Conservation (phyloP, 2,797 vertebrate species). For the Odontamblyopus lacepedii region DNA sequence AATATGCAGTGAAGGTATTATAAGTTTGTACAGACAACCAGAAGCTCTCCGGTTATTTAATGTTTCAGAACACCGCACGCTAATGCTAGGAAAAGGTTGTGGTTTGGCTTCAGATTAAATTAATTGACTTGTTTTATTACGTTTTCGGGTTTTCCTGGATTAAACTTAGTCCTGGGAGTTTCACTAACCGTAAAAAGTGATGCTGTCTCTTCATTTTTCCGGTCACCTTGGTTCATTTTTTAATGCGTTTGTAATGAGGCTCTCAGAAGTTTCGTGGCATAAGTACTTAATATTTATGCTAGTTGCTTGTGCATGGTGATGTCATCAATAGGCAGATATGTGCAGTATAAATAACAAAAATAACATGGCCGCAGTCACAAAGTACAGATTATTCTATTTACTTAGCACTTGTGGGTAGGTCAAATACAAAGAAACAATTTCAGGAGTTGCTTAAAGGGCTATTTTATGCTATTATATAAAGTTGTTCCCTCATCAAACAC, state of each 20-base stretch:
- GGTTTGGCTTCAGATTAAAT: slow-evolving; percentile 21
- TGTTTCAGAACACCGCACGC: not conserved
- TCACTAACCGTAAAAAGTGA: slow-evolving; percentile 7
- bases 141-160: slow-evolving; percentile 16
- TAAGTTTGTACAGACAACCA: not conserved
- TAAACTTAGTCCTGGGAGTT: not conserved
- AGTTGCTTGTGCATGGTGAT: not conserved
- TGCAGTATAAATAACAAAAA: not conserved
- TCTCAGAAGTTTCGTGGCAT: slow-evolving; percentile 4
- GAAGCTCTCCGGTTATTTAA: slow-evolving; percentile 6
- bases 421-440: not conserved
- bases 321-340: not conserved
- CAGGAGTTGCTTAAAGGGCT: too few species aligned
- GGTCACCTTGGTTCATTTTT: slow-evolving; percentile 2
- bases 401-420: not conserved
- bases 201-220: slow-evolving; percentile 11
- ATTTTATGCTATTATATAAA: too few species aligned
- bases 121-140: slow-evolving; percentile 20
- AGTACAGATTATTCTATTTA: not conserved
- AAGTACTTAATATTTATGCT: not conserved
- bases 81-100: slow-evolving; percentile 14
- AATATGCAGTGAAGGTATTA: slow-evolving; percentile 10
- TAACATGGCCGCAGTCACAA: not conserved
- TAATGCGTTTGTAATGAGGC: slow-evolving; percentile 12
- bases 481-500: too few species aligned